Percentiles rank a stretch among this genome's conserved stretches.
Evolutionary conservation across 2,113 vertebrate genomes (phyloP).

Genomic region (Eretmochelys imbricata): DNA sequence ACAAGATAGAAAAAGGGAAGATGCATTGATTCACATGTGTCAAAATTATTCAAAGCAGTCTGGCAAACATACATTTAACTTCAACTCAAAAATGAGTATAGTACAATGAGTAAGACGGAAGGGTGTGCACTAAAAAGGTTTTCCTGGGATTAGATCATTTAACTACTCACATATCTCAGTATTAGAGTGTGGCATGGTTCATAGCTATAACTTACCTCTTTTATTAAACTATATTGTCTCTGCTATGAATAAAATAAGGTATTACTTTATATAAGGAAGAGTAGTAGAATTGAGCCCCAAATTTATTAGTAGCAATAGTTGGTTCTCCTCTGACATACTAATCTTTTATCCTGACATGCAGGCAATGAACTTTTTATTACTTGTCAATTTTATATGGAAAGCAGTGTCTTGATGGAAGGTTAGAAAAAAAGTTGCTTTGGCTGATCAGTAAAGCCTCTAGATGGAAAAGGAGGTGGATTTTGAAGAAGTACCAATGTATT

Average conservation of each 20-base stretch:
- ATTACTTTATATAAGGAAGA: neutral
- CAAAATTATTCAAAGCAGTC: neutral
- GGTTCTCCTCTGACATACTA: neutral
- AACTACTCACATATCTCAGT: neutral
- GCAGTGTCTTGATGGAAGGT: neutral
- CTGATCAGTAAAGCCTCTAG: neutral
- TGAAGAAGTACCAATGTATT: neutral
- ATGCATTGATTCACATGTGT: neutral
- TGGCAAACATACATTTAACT: neutral
- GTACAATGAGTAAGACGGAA: neutral
- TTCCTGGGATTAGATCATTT: neutral
- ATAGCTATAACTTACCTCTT: neutral
- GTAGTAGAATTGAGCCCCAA: neutral
- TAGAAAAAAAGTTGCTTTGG: neutral
- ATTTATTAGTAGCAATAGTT: neutral
- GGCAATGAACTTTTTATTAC: neutral
- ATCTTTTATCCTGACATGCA: neutral
- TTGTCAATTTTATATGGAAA: neutral
- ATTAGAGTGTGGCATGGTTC: neutral
- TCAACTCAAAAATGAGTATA: neutral
- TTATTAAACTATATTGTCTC: neutral
- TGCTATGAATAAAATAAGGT: neutral
- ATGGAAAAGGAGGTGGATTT: neutral
- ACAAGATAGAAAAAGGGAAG: slow-evolving; percentile 6
- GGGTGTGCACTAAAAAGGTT: neutral